Evolutionary conservation across 2,888 invertebrate species (phyloP).

Genomic region (Cephus pygmeus): DNA sequence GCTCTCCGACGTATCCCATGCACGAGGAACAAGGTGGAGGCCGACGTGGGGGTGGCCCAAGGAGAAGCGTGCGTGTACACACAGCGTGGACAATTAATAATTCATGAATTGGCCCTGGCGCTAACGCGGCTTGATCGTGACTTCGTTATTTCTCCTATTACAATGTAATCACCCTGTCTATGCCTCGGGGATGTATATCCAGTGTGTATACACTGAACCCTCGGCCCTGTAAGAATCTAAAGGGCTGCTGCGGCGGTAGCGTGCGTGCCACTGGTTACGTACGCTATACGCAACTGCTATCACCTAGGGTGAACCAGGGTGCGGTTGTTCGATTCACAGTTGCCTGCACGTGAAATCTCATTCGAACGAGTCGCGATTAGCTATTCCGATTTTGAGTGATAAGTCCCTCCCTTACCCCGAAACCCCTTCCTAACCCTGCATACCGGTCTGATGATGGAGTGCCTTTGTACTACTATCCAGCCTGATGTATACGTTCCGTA

Average conservation of each 20-base stretch:
- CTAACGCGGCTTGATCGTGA: slow-evolving; percentile 16
- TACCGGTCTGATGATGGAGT: slow-evolving; percentile 49
- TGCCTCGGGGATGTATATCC: not conserved
- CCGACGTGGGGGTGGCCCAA: not conserved
- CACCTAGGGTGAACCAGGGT: not conserved
- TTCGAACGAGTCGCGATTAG: slow-evolving; percentile 51
- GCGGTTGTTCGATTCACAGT: not conserved
- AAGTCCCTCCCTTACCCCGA: slow-evolving; percentile 7
- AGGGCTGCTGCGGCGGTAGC: not conserved
- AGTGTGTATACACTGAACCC: not conserved
- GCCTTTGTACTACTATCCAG: slow-evolving; percentile 41
- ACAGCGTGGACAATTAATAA: not conserved
- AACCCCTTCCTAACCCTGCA: slow-evolving; percentile 39
- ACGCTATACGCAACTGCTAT: not conserved
- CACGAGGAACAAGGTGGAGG: not conserved
- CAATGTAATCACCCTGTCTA: slow-evolving; percentile 19
- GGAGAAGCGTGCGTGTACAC: not conserved
- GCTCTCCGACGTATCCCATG: not conserved
- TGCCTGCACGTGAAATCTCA: not conserved
- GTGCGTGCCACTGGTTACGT: not conserved
- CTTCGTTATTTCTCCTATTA: slow-evolving; percentile 23
- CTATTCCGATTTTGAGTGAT: slow-evolving; percentile 58
- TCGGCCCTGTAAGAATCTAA: not conserved
- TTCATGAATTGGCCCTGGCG: not conserved
- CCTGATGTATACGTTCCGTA: not conserved